These are phyloP conservation scores for Myoxocephalus aenaeus DNA, from an alignment of 2,797 vertebrate species.

Conservation along the genomic window DNA sequence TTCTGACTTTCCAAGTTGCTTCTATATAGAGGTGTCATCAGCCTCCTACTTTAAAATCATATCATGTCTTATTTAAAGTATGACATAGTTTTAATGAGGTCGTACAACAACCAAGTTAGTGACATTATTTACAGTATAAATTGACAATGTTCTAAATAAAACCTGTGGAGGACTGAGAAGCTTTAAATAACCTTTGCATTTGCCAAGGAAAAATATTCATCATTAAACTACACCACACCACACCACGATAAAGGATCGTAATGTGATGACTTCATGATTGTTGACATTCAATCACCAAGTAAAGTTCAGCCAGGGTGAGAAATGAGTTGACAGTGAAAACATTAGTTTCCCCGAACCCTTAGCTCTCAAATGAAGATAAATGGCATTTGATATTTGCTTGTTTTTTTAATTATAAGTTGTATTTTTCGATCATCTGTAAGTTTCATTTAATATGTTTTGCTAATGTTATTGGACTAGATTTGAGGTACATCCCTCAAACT, in stretches of 20 bases:
- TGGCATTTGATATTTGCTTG: not conserved
- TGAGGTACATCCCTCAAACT: too few species aligned
- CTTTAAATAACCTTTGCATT: not conserved
- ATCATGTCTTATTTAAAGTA: not conserved
- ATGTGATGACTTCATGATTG: conserved; percentile 26
- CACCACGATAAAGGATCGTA: not conserved
- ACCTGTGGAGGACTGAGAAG: not conserved
- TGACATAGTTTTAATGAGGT: not conserved
- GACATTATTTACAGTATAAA: not conserved
- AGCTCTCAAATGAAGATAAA: not conserved
- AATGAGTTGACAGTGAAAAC: conserved; percentile 31
- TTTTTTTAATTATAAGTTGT: not conserved
- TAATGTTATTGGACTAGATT: too few species aligned
- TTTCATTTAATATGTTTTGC: too few species aligned
- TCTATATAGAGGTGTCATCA: not conserved
- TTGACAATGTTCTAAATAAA: not conserved
- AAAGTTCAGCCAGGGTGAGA: conserved; percentile 20
- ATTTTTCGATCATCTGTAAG: not conserved
- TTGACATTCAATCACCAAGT: conserved; percentile 37
- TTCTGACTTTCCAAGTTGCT: conserved; percentile 18
- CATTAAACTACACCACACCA: not conserved
- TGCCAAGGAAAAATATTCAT: not conserved
- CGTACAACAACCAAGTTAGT: not conserved
- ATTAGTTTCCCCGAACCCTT: not conserved
- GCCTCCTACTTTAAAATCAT: not conserved